These are phyloP conservation scores for Aeoliscus strigatus DNA, from an alignment of 2,797 vertebrate species.

Conservation along the genomic window DNA sequence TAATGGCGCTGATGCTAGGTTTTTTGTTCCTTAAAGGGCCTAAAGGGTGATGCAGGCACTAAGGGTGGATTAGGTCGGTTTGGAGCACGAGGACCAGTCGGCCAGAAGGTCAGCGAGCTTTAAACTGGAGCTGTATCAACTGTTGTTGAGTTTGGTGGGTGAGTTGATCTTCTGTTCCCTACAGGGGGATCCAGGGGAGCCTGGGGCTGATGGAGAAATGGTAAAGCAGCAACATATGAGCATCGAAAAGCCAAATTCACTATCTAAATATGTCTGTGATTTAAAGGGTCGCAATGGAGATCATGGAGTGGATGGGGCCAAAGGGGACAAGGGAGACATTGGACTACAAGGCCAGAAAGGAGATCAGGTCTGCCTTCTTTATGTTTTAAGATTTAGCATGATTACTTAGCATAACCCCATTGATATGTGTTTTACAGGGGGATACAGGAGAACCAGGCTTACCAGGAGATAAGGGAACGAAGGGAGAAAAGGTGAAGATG, in stretches of 20 bases:
- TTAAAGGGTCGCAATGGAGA: slow-evolving; percentile 79
- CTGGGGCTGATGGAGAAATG: slow-evolving; percentile 74
- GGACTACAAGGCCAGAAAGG: slow-evolving; percentile 81
- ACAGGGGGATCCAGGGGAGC: slow-evolving; percentile 84
- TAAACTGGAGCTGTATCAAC: neutral
- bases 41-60: slow-evolving; percentile 81
- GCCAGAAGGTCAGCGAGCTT: slow-evolving; percentile 79
- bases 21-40: slow-evolving; percentile 65
- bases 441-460: slow-evolving; percentile 75
- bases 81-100: slow-evolving; percentile 81
- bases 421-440: slow-evolving; percentile 62
- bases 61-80: slow-evolving; percentile 85
- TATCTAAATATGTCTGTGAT: slow-evolving; percentile 1
- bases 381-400: neutral
- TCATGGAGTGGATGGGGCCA: slow-evolving; percentile 77
- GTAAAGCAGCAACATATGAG: slow-evolving; percentile 47
- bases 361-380: slow-evolving; percentile 55
- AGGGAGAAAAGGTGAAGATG: slow-evolving; percentile 83
- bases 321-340: slow-evolving; percentile 81
- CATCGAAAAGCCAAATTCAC: neutral
- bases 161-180: slow-evolving; percentile 4
- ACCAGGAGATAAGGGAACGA: slow-evolving; percentile 73
- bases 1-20: neutral
- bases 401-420: neutral
- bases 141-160: neutral